Evolutionary conservation across 2,888 invertebrate genomes (phyloP).

Genomic region (Zeuzera pyrina): DNA sequence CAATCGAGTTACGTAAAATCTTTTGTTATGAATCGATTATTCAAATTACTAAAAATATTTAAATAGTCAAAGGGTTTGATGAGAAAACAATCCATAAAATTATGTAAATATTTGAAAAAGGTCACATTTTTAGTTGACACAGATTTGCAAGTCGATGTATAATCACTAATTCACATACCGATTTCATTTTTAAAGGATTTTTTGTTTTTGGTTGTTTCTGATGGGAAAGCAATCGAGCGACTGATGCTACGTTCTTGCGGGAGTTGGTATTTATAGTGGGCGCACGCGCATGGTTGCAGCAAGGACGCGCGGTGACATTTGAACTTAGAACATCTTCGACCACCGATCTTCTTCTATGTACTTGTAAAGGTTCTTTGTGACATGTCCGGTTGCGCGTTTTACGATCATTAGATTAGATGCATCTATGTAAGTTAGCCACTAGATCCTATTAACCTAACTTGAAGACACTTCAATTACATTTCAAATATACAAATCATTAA

Average conservation of each 20-base stretch:
- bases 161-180: constrained; percentile 39
- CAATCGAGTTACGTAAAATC: too few relatives aligned
- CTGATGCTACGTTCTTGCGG: constrained; percentile 42
- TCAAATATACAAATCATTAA: background rate
- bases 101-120: too few relatives aligned
- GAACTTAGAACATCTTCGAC: constrained; percentile 54
- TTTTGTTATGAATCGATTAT: too few relatives aligned
- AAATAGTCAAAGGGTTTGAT: too few relatives aligned
- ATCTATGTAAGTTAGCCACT: too few relatives aligned
- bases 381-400: constrained; percentile 37
- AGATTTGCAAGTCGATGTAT: too few relatives aligned
- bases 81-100: too few relatives aligned
- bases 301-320: constrained; percentile 66
- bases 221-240: constrained; percentile 43
- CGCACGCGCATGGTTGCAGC: constrained; percentile 23
- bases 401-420: too few relatives aligned
- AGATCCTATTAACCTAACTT: background rate
- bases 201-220: constrained; percentile 31
- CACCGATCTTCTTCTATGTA: constrained; percentile 19
- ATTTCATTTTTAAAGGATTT: constrained; percentile 55
- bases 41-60: too few relatives aligned
- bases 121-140: too few relatives aligned
- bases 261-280: constrained; percentile 43
- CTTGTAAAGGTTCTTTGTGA: constrained; percentile 31
- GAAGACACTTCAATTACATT: background rate